phyloP scores from a whole-genome alignment of 2,888 invertebrate genomes.

The Sympetrum striolatum region DNA sequence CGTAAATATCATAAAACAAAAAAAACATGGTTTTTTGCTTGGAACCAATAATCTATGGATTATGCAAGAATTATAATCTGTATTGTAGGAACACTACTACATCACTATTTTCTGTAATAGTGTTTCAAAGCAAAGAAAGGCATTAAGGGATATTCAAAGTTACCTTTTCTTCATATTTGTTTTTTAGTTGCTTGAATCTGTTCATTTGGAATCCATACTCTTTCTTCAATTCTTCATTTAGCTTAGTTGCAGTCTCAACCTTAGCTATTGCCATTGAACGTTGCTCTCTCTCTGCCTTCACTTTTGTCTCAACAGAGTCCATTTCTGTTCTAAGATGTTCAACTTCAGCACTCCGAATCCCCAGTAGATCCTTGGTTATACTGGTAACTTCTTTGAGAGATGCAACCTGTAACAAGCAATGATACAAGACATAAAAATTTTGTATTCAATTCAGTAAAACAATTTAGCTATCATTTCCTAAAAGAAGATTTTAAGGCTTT shows the following conservation, averaged over 20 bases:
- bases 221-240: conserved; percentile 76
- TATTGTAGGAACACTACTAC: background rate
- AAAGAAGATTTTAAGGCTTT: no score
- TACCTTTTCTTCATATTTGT: conserved; percentile 73
- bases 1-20: no score
- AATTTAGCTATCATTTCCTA: no score
- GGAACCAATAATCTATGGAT: no score
- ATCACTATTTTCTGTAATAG: background rate
- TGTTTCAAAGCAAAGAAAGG: background rate
- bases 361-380: conserved; percentile 80
- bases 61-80: no score
- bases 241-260: conserved; percentile 72
- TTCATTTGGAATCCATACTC: conserved; percentile 81
- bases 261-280: conserved; percentile 73
- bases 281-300: conserved; percentile 75
- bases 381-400: conserved; percentile 82
- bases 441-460: no score
- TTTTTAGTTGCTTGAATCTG: conserved; percentile 73
- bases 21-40: no score
- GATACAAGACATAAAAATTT: background rate
- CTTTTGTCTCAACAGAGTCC: conserved; percentile 66
- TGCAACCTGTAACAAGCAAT: conserved; percentile 66
- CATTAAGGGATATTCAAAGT: conserved; percentile 49
- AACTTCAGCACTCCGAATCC: conserved; percentile 76
- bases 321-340: conserved; percentile 44